These are phyloP conservation scores for Excalfactoria chinensis DNA, from an alignment of 2,113 vertebrate species.

Conservation along the genomic window DNA sequence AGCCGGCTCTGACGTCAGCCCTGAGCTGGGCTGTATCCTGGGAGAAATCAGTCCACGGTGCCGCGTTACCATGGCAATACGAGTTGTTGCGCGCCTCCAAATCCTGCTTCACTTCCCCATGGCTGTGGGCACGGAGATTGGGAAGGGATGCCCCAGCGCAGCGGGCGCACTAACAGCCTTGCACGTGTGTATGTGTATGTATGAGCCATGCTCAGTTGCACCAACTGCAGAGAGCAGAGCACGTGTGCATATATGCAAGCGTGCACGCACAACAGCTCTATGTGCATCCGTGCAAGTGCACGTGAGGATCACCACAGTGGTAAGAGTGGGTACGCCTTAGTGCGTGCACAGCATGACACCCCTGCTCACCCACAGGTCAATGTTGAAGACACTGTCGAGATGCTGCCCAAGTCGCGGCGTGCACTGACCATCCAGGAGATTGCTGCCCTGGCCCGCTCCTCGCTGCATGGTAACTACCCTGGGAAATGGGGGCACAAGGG, in stretches of 20 bases:
- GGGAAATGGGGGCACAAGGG: neutral
- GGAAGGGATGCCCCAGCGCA: neutral
- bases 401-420: slow-evolving; percentile 98
- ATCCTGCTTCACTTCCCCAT: slow-evolving; percentile 34
- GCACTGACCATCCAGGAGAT: slow-evolving; percentile 98
- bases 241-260: accelerated
- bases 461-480: slow-evolving; percentile 86
- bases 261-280: neutral
- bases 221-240: no score
- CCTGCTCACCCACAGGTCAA: slow-evolving; percentile 84
- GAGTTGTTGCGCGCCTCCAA: slow-evolving; percentile 79
- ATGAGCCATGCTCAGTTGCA: neutral
- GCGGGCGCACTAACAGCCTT: accelerated
- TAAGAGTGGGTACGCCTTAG: no score
- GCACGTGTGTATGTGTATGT: accelerated
- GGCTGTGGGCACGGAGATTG: neutral
- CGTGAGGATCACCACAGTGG: no score
- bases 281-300: neutral
- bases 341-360: neutral
- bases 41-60: slow-evolving; percentile 88
- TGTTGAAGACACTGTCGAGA: slow-evolving; percentile 95
- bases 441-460: slow-evolving; percentile 94
- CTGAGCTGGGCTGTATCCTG: slow-evolving; percentile 79
- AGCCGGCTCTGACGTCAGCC: slow-evolving; percentile 80
- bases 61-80: slow-evolving; percentile 94